Percentiles rank a stretch among this genome's conserved stretches.
phyloP scores from a whole-genome alignment of 2,888 invertebrate species.

The Tigriopus californicus region DNA sequence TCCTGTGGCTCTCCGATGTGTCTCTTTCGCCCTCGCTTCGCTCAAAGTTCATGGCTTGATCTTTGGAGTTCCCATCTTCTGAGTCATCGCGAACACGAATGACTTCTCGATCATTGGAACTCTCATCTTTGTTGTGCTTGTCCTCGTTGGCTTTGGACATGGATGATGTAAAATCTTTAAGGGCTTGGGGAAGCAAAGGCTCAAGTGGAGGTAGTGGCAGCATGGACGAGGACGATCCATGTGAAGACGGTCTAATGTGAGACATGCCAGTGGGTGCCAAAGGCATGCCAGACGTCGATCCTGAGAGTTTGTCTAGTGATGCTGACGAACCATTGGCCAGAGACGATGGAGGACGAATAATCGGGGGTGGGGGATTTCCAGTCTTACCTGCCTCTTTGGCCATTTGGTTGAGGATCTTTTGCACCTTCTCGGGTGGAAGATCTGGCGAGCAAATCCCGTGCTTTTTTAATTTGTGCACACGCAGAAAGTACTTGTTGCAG shows the following conservation, averaged over 20 bases:
- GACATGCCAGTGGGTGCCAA: not conserved
- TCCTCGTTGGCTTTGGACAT: not conserved
- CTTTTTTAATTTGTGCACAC: constrained; percentile 73
- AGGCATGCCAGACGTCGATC: not conserved
- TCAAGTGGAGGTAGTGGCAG: constrained; percentile 4
- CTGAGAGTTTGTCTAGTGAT: not conserved
- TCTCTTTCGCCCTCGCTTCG: not conserved
- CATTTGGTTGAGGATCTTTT: constrained; percentile 14
- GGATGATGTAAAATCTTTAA: not conserved
- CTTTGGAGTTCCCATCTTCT: constrained; percentile 6
- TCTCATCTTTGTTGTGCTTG: constrained; percentile 6
- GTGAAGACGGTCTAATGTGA: too few relatives aligned
- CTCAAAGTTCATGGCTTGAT: constrained; percentile 5
- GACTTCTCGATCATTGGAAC: not conserved
- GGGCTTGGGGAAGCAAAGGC: constrained; percentile 2
- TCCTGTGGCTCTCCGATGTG: not conserved
- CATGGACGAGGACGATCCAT: not conserved
- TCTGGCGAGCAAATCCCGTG: constrained; percentile 63
- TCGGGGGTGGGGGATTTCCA: constrained; percentile 9
- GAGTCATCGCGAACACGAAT: not conserved
- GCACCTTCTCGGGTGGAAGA: constrained; percentile 17
- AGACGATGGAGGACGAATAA: constrained; percentile 2
- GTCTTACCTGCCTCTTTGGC: constrained; percentile 15
- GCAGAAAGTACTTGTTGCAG: constrained; percentile 48
- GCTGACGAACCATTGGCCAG: not conserved